These are phyloP conservation scores for Pedionomus torquatus DNA, from an alignment of 2,113 vertebrate genomes.

Conservation along the genomic window DNA sequence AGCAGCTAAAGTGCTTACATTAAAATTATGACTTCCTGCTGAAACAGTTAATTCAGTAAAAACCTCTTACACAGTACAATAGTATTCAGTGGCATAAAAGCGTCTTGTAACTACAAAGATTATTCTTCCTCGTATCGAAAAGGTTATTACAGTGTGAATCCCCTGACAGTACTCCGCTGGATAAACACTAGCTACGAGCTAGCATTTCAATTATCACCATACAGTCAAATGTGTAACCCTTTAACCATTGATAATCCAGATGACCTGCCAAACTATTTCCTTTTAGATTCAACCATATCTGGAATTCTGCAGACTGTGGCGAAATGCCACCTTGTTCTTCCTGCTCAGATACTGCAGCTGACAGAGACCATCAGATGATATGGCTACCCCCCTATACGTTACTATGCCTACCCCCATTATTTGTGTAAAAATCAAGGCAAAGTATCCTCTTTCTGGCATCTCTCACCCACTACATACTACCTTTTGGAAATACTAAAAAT, in stretches of 20 bases:
- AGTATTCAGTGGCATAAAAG: background rate
- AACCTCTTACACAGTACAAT: background rate
- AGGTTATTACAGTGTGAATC: background rate
- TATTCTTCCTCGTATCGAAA: background rate
- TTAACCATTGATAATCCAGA: background rate
- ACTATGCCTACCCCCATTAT: background rate
- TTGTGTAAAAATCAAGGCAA: background rate
- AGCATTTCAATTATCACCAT: background rate
- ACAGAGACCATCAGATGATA: background rate
- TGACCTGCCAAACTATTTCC: background rate
- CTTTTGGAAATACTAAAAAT: background rate
- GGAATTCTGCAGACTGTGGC: background rate
- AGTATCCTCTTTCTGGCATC: background rate
- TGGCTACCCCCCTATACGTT: background rate
- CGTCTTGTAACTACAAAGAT: background rate
- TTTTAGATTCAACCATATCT: background rate
- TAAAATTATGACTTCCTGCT: background rate
- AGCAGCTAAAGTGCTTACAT: background rate
- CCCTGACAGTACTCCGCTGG: background rate
- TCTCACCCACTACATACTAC: background rate
- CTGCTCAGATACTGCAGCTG: background rate
- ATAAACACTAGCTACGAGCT: background rate
- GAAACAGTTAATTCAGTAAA: background rate
- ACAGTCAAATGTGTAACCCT: background rate
- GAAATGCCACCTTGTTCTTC: background rate